Conservation (phyloP, 2,113 vertebrate genomes). For the Brachypodius melanocephalos region DNA sequence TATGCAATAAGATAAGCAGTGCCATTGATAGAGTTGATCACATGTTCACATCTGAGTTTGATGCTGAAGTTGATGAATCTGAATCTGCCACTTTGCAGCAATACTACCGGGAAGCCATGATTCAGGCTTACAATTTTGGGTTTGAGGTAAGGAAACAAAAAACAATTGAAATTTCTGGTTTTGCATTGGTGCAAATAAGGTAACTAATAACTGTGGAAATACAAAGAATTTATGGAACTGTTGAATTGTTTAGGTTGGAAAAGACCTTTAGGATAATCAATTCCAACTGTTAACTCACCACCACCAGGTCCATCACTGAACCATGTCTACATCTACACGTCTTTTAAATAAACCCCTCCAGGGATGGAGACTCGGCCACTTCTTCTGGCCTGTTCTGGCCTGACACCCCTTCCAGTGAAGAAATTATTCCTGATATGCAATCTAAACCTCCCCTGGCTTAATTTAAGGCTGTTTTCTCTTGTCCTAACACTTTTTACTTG, state of each 20-base stretch:
- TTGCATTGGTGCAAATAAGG: neutral
- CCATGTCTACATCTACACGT: neutral
- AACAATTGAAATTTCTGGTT: neutral
- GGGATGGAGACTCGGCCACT: neutral
- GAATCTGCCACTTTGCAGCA: slow-evolving; percentile 91
- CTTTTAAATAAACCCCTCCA: neutral
- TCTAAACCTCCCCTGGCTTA: neutral
- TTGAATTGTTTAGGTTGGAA: neutral
- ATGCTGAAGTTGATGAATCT: slow-evolving; percentile 90
- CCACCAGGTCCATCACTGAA: neutral
- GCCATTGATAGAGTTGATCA: slow-evolving; percentile 91
- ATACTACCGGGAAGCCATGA: slow-evolving; percentile 97
- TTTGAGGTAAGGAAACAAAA: slow-evolving; percentile 86
- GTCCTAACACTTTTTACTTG: neutral
- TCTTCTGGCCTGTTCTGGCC: neutral
- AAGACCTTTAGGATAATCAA: neutral
- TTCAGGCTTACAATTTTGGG: slow-evolving; percentile 97
- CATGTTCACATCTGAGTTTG: slow-evolving; percentile 93
- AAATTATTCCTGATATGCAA: neutral
- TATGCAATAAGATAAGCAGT: slow-evolving; percentile 90
- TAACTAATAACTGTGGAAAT: neutral
- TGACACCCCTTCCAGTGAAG: neutral
- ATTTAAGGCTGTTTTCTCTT: neutral
- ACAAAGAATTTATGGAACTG: neutral
- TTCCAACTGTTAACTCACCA: neutral